These are phyloP conservation scores for Corythoichthys haematopterus DNA, from an alignment of 2,113 vertebrate genomes.

Conservation along the genomic window DNA sequence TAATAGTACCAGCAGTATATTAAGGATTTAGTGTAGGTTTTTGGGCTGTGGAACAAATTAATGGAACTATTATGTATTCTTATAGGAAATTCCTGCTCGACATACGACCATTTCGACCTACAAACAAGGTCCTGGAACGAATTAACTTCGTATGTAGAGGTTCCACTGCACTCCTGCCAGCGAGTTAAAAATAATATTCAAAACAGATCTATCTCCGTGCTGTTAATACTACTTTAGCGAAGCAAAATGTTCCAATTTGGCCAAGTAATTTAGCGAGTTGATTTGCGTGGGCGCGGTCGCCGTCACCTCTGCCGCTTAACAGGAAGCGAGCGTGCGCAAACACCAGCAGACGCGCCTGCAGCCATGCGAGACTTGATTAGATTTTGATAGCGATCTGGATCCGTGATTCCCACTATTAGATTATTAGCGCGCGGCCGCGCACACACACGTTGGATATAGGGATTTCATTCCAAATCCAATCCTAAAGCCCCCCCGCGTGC, in stretches of 20 bases:
- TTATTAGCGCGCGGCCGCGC: slow-evolving; percentile 35
- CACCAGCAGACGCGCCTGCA: slow-evolving; percentile 21
- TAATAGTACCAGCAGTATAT: no score
- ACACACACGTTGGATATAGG: slow-evolving; percentile 37
- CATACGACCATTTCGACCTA: no score
- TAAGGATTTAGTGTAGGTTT: no score
- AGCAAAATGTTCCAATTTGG: not conserved
- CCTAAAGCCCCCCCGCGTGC: slow-evolving; percentile 19
- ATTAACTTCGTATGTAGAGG: no score
- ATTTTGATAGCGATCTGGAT: slow-evolving; percentile 60
- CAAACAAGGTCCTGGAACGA: no score
- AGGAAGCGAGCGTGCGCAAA: not conserved
- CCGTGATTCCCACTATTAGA: slow-evolving; percentile 54
- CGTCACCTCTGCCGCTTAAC: not conserved
- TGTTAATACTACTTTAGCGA: not conserved
- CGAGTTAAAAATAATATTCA: not conserved
- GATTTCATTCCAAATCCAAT: slow-evolving; percentile 62
- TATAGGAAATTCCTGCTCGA: no score
- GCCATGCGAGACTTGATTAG: slow-evolving; percentile 44
- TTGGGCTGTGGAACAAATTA: no score
- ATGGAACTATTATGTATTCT: no score
- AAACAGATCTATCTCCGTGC: not conserved
- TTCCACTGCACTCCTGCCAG: no score
- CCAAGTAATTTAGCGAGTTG: slow-evolving; percentile 1
- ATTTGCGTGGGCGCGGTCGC: not conserved